These are phyloP conservation scores for Chrysolina oricalcia DNA, from an alignment of 2,888 invertebrate species.

Conservation along the genomic window DNA sequence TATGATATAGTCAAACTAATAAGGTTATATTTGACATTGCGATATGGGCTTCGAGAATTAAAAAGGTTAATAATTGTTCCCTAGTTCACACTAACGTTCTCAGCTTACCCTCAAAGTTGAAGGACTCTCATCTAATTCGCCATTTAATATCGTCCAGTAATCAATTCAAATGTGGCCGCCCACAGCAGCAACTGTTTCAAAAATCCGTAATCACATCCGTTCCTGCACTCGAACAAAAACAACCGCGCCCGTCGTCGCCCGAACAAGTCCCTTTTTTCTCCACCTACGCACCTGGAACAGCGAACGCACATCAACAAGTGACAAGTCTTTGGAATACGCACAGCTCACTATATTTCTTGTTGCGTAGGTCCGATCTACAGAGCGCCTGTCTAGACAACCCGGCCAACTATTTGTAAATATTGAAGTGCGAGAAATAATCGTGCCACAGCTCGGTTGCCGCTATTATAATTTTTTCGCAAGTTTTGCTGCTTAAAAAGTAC, in stretches of 20 bases:
- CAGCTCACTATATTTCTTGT: constrained; percentile 55
- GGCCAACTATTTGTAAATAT: constrained; percentile 59
- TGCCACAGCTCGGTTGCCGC: constrained; percentile 38
- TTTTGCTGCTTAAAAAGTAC: not conserved
- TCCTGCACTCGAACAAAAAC: not conserved
- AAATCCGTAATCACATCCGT: not conserved
- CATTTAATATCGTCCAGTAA: not conserved
- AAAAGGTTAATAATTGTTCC: too few relatives aligned
- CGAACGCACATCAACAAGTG: constrained; percentile 42
- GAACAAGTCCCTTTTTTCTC: not conserved
- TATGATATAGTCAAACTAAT: too few relatives aligned
- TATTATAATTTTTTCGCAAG: not conserved
- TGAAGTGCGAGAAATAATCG: constrained; percentile 43
- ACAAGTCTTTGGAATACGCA: constrained; percentile 39
- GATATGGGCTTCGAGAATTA: too few relatives aligned
- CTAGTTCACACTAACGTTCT: not conserved
- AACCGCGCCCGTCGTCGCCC: not conserved
- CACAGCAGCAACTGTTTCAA: not conserved
- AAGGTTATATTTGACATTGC: too few relatives aligned
- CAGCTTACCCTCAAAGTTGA: not conserved
- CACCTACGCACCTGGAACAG: constrained; percentile 38
- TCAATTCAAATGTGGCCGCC: not conserved
- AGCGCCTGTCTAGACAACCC: constrained; percentile 55
- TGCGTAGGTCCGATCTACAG: constrained; percentile 57
- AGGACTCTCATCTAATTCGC: not conserved